Evolutionary conservation across 2,113 vertebrate genomes (phyloP).

Genomic region (Lampris incognitus): DNA sequence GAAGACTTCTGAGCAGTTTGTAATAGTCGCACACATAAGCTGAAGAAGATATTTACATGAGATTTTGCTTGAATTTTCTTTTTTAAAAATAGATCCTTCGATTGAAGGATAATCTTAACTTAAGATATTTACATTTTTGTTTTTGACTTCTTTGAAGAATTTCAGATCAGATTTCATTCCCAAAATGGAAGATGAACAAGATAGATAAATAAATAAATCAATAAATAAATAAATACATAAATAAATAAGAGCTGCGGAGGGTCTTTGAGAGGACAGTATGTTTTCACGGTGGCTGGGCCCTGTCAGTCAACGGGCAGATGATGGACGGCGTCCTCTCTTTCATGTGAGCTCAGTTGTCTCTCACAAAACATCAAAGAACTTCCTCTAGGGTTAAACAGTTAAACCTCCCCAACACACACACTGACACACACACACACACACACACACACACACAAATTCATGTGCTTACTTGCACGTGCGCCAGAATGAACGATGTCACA

Average conservation of each 20-base stretch:
- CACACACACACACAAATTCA: neutral
- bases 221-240: too few relatives aligned
- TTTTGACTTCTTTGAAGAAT: neutral
- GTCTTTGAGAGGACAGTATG: neutral
- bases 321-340: constrained; percentile 37
- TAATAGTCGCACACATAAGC: too few relatives aligned
- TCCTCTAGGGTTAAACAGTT: constrained; percentile 32
- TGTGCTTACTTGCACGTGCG: neutral
- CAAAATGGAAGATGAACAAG: neutral
- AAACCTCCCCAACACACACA: constrained; percentile 7
- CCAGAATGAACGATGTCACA: neutral
- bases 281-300: constrained; percentile 19
- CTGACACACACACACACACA: constrained; percentile 6
- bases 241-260: too few relatives aligned
- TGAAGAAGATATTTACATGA: too few relatives aligned
- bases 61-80: too few relatives aligned
- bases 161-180: neutral
- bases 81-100: too few relatives aligned
- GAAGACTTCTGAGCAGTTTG: too few relatives aligned
- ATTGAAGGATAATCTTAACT: too few relatives aligned
- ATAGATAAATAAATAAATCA: neutral
- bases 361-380: constrained; percentile 52
- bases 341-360: constrained; percentile 46
- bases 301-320: constrained; percentile 46
- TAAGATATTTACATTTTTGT: neutral